Conservation (phyloP, 2,797 vertebrate species). For the Pantherophis alleghaniensis region DNA sequence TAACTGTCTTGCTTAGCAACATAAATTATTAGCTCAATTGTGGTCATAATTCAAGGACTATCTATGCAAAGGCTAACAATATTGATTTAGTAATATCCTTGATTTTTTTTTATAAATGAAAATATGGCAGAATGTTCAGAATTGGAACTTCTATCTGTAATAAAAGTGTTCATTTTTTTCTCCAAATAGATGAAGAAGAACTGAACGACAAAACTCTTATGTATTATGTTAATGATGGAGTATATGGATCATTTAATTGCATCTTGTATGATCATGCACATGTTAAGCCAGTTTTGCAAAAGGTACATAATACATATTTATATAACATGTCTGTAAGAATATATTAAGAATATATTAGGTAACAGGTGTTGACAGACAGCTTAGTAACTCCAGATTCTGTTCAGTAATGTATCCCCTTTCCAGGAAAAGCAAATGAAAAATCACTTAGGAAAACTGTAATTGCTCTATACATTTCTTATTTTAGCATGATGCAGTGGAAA, state of each 20-base stretch:
- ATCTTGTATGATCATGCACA: constrained; percentile 93
- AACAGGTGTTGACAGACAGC: background rate
- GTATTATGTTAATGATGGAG: constrained; percentile 97
- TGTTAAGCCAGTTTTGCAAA: constrained; percentile 85
- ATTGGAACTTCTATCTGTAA: background rate
- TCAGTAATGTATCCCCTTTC: background rate
- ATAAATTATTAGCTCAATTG: background rate
- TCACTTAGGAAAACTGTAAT: background rate
- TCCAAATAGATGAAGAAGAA: constrained; percentile 84
- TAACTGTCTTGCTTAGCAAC: background rate
- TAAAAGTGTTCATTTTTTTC: background rate
- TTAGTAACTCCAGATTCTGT: background rate
- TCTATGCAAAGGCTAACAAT: background rate
- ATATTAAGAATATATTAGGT: background rate
- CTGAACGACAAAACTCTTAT: constrained; percentile 86
- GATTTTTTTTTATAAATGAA: background rate
- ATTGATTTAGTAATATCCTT: constrained; percentile 7
- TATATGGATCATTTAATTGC: constrained; percentile 97
- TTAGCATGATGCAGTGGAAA: background rate
- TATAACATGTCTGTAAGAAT: background rate
- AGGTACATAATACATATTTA: constrained; percentile 72
- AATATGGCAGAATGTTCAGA: background rate
- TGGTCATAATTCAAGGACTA: background rate
- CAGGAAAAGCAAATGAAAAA: background rate
- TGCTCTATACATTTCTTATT: background rate